Evolutionary conservation across 1,140 invertebrate genomes (phyloP).

Genomic region (Aporrectodea caliginosa): DNA sequence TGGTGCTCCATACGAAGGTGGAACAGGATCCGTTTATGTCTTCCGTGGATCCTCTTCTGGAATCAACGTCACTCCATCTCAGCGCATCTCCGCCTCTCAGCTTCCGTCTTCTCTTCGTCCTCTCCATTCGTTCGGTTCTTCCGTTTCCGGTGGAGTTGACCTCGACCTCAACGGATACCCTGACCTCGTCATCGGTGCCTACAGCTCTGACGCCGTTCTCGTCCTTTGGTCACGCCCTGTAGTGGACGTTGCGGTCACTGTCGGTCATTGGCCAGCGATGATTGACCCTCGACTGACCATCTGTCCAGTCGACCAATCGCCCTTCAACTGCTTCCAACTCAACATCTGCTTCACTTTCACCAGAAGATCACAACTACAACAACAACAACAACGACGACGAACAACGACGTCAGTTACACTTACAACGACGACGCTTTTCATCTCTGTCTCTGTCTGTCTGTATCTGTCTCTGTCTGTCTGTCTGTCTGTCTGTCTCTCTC

Average conservation of each 20-base stretch:
- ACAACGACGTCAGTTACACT: too few species aligned
- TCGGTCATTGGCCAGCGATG: constrained; percentile 27
- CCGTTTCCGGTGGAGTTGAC: constrained; percentile 47
- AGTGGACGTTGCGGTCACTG: constrained; percentile 61
- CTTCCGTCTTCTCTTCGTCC: constrained; percentile 32
- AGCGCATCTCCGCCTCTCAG: constrained; percentile 41
- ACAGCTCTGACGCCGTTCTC: constrained; percentile 45
- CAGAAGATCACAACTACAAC: neutral
- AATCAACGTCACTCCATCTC: constrained; percentile 45
- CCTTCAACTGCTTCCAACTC: constrained; percentile 37
- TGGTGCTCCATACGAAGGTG: constrained; percentile 90
- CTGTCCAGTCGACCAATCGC: constrained; percentile 24
- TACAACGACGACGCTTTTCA: too few species aligned
- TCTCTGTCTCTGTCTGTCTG: too few species aligned
- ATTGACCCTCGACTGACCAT: constrained; percentile 32
- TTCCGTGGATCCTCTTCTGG: constrained; percentile 73
- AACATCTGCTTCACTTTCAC: constrained; percentile 38
- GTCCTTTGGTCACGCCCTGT: constrained; percentile 74
- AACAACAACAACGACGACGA: too few species aligned
- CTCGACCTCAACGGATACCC: constrained; percentile 52
- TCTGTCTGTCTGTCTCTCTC: too few species aligned
- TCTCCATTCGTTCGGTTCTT: constrained; percentile 47
- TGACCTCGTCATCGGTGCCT: constrained; percentile 52
- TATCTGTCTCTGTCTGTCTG: too few species aligned
- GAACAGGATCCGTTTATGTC: constrained; percentile 84